A percentile compares a stretch with the other conserved stretches of the same genome.
Conservation (phyloP, 2,113 vertebrate genomes). For the Phrynosoma platyrhinos region DNA sequence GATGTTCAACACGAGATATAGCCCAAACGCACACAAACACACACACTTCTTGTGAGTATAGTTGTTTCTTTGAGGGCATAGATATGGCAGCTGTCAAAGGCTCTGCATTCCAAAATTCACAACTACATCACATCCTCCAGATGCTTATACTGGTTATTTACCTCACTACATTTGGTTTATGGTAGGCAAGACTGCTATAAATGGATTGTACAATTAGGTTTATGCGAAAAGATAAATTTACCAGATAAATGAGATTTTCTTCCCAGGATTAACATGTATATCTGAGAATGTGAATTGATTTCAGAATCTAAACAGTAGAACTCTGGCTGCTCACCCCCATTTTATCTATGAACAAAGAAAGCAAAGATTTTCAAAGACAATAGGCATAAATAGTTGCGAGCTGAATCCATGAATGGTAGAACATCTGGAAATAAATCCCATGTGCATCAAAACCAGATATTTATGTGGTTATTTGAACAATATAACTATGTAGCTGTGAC, state of each 20-base stretch:
- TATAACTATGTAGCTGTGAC: neutral
- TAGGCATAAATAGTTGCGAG: neutral
- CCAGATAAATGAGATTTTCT: neutral
- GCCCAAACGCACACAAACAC: no score
- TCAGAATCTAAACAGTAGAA: neutral
- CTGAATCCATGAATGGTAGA: neutral
- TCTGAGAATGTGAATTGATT: neutral
- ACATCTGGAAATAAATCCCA: constrained; percentile 2
- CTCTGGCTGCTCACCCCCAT: neutral
- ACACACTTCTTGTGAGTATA: no score
- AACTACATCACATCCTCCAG: neutral
- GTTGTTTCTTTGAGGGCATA: no score
- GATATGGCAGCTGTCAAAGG: no score
- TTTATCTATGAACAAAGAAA: neutral
- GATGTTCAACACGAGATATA: no score
- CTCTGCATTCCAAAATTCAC: neutral
- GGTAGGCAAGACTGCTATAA: neutral
- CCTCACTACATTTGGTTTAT: neutral
- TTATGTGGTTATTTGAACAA: neutral
- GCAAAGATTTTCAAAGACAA: neutral
- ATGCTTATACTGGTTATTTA: neutral
- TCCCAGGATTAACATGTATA: neutral
- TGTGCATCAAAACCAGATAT: neutral
- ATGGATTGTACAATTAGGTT: neutral
- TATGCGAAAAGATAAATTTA: neutral